Percentiles rank a stretch among this genome's conserved stretches.
These are phyloP conservation scores for Botrylloides violaceus DNA, from an alignment of 23 tunicate genomes.

Conservation along the genomic window DNA sequence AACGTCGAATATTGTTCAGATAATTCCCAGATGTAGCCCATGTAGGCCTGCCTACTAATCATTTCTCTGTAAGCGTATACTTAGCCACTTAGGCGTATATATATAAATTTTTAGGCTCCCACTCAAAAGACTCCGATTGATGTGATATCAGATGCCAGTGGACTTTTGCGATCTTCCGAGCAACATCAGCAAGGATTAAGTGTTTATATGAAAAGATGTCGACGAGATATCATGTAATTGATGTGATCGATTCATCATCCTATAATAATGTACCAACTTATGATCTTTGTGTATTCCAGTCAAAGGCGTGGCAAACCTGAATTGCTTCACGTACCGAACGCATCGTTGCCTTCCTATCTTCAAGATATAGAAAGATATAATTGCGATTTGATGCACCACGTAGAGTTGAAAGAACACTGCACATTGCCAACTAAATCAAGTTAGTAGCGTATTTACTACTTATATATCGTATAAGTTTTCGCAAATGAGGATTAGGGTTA, in stretches of 20 bases:
- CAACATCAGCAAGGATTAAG: slow-evolving; percentile 23
- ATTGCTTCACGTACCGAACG: background rate
- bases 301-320: background rate
- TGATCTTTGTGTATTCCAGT: too few relatives aligned
- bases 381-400: slow-evolving; percentile 4
- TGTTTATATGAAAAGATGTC: slow-evolving; percentile 12
- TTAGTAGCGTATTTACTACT: background rate
- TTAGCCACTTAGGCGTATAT: too few relatives aligned
- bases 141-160: background rate
- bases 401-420: slow-evolving; percentile 4
- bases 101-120: too few relatives aligned
- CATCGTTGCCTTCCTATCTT: slow-evolving; percentile 6
- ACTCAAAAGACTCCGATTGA: too few relatives aligned
- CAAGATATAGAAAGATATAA: slow-evolving; percentile 17
- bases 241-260: background rate
- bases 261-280: background rate
- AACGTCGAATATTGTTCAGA: too few relatives aligned
- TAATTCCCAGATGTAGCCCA: too few relatives aligned
- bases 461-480: background rate
- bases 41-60: too few relatives aligned
- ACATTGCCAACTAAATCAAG: slow-evolving; percentile 17
- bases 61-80: too few relatives aligned
- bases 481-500: too few relatives aligned
- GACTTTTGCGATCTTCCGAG: slow-evolving; percentile 3
- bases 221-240: slow-evolving; percentile 14